Evolutionary conservation across 2,113 vertebrate genomes (phyloP).

Genomic region (Rostratula benghalensis): DNA sequence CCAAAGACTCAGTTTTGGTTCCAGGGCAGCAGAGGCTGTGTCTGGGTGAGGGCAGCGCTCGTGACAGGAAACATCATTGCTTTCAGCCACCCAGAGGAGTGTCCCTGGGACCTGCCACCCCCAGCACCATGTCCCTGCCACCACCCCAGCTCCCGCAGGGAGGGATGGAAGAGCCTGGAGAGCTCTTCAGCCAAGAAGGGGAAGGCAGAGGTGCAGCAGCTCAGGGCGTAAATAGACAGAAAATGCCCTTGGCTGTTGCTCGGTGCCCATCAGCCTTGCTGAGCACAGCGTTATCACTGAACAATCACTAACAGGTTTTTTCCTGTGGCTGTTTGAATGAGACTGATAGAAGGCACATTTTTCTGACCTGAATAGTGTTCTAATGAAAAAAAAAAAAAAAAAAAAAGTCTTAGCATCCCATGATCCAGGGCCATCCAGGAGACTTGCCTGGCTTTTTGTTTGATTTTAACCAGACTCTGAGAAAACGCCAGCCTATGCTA

Average conservation of each 20-base stretch:
- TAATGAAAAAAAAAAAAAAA: neutral
- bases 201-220: neutral
- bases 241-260: neutral
- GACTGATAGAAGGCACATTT: neutral
- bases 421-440: accelerated
- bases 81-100: neutral
- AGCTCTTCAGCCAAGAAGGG: accelerated
- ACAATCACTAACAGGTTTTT: neutral
- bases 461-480: neutral
- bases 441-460: neutral
- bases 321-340: neutral
- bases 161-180: neutral
- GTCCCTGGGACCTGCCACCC: neutral
- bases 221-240: neutral
- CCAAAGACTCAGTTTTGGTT: neutral
- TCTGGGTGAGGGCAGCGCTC: neutral
- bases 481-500: neutral
- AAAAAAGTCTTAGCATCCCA: neutral
- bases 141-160: neutral
- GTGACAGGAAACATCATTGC: neutral
- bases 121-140: neutral
- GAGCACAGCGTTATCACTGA: neutral
- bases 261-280: neutral
- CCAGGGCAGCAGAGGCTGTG: neutral
- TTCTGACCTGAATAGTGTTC: neutral